phyloP scores from a whole-genome alignment of 2,797 vertebrate species.

The Sebastes elongatus region DNA sequence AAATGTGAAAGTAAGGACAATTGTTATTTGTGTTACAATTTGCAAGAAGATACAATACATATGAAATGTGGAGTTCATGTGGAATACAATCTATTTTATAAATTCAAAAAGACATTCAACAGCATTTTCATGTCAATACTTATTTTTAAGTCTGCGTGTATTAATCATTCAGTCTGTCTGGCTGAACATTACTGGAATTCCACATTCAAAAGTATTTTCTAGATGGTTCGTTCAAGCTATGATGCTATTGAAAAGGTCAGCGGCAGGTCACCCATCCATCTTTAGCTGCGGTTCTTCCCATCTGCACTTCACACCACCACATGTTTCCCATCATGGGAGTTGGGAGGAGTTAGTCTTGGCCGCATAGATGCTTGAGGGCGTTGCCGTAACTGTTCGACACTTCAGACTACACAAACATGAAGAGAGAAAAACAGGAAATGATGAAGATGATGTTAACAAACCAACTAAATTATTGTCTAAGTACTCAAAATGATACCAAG shows the following conservation, averaged over 20 bases:
- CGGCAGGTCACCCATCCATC: neutral
- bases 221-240: neutral
- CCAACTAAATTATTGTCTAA: neutral
- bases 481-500: neutral
- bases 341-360: constrained; percentile 67
- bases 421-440: neutral
- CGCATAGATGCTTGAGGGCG: constrained; percentile 74
- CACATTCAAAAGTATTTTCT: neutral
- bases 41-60: neutral
- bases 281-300: neutral
- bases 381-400: constrained; percentile 70
- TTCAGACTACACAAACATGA: constrained; percentile 72
- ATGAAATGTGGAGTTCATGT: neutral
- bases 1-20: neutral
- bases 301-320: neutral
- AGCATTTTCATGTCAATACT: neutral
- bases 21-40: neutral
- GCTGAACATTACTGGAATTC: constrained; percentile 26
- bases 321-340: constrained; percentile 13
- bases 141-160: neutral
- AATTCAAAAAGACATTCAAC: constrained; percentile 2
- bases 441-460: neutral
- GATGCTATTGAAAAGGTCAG: neutral
- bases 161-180: neutral
- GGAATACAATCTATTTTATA: neutral